phyloP scores from a whole-genome alignment of 2,113 vertebrate species.

The Lasiurus borealis region DNA sequence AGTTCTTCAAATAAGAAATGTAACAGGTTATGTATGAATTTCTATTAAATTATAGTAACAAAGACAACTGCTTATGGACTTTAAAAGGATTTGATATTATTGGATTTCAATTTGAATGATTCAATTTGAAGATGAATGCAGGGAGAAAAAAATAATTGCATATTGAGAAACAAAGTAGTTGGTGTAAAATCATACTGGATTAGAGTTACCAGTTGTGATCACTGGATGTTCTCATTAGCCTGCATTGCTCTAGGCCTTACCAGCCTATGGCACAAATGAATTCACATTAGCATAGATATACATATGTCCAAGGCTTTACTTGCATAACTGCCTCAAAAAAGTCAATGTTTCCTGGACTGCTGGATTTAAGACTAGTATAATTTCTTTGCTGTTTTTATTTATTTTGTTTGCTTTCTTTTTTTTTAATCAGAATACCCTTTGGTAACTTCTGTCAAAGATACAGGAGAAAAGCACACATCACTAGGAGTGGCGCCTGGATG shows the following conservation, averaged over 20 bases:
- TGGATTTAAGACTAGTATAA: background rate
- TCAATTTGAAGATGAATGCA: background rate
- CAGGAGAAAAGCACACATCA: background rate
- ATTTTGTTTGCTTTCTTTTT: background rate
- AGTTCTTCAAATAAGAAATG: background rate
- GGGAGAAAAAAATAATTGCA: background rate
- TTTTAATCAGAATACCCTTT: background rate
- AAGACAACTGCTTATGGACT: background rate
- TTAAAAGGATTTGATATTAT: background rate
- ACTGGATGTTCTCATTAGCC: background rate
- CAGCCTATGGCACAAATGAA: background rate
- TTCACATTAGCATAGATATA: background rate
- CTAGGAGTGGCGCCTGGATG: background rate
- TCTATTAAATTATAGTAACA: conserved; percentile 38
- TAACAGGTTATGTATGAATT: conserved; percentile 8
- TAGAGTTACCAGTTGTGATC: background rate
- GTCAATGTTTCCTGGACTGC: background rate
- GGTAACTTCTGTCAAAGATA: background rate
- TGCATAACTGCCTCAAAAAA: background rate
- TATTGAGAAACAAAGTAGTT: background rate
- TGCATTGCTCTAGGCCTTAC: background rate
- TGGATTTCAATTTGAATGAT: background rate
- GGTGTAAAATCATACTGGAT: background rate
- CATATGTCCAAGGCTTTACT: background rate
- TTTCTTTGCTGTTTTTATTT: background rate